These are phyloP conservation scores for Caenorhabditis briggsae DNA, from an alignment of 1,140 invertebrate species.

Conservation along the genomic window DNA sequence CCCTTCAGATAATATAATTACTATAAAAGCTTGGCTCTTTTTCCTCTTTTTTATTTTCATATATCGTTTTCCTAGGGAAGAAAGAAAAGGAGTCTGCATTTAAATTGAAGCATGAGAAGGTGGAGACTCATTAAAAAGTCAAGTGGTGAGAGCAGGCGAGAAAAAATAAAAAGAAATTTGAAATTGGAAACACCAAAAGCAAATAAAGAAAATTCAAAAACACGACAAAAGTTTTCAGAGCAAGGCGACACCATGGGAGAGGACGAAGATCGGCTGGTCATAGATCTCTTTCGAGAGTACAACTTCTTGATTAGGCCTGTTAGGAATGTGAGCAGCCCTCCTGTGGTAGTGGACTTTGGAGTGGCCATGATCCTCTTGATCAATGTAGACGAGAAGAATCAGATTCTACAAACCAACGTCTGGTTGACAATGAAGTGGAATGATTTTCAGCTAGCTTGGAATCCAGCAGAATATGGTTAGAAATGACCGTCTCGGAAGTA, in stretches of 20 bases:
- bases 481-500: neutral
- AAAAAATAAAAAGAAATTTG: neutral
- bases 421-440: constrained; percentile 84
- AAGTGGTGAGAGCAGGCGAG: constrained; percentile 8
- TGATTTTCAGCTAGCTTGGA: constrained; percentile 88
- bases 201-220: constrained; percentile 1
- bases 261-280: constrained; percentile 89
- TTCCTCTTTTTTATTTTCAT: neutral
- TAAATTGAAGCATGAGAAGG: constrained; percentile 33
- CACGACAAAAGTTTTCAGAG: constrained; percentile 1
- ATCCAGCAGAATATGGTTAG: constrained; percentile 71
- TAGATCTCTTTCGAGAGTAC: constrained; percentile 94
- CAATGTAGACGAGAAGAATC: constrained; percentile 83
- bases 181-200: neutral
- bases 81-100: constrained; percentile 14
- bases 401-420: constrained; percentile 77
- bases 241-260: constrained; percentile 62
- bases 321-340: constrained; percentile 89
- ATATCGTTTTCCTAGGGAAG: neutral
- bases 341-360: constrained; percentile 91
- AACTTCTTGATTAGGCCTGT: constrained; percentile 98
- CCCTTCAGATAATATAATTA: constrained; percentile 24
- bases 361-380: constrained; percentile 98
- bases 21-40: constrained; percentile 9
- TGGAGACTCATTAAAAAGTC: constrained; percentile 46